Conservation (phyloP, 2,797 vertebrate species). For the Phrynocephalus guinanensis region DNA sequence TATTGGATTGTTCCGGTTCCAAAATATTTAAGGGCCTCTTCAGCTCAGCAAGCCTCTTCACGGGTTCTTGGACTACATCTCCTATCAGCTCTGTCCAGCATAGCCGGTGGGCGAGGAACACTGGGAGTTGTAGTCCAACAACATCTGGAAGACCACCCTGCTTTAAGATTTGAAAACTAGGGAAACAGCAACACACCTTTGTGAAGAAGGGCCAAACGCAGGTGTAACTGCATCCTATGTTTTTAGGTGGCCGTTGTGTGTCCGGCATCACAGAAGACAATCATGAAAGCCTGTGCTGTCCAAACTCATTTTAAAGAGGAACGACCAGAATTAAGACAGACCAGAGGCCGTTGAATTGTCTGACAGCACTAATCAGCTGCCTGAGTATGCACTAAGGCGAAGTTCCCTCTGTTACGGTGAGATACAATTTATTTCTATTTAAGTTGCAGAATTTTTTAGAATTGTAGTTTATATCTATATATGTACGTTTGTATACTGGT, state of each 20-base stretch:
- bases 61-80: too few species aligned
- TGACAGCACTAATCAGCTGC: neutral
- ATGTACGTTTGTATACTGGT: neutral
- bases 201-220: neutral
- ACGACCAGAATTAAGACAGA: neutral
- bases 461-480: neutral
- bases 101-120: too few species aligned
- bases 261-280: neutral
- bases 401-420: neutral
- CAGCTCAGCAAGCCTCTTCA: too few species aligned
- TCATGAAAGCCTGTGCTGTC: neutral
- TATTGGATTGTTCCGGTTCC: too few species aligned
- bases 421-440: neutral
- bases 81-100: too few species aligned
- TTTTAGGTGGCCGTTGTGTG: neutral
- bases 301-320: neutral
- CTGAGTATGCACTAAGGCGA: neutral
- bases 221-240: neutral
- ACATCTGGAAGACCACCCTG: too few species aligned
- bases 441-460: neutral
- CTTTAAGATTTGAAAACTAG: too few species aligned
- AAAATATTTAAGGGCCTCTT: too few species aligned
- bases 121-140: too few species aligned
- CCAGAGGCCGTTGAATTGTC: neutral
- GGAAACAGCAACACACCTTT: too few species aligned